Evolutionary conservation across 2,888 invertebrate genomes (phyloP).

Genomic region (Bombyx huttoni): DNA sequence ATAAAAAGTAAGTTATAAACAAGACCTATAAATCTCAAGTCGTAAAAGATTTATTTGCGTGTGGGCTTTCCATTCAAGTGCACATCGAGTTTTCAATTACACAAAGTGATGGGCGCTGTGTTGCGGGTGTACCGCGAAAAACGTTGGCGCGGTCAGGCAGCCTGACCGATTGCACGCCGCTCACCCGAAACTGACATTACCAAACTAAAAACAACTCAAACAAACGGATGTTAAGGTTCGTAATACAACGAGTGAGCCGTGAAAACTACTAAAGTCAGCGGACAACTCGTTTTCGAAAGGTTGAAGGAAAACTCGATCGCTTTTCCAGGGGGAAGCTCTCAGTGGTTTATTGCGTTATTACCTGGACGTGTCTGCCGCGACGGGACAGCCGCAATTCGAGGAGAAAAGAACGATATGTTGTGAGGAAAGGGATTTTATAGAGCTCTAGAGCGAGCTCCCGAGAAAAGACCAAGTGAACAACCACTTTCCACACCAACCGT

Average conservation of each 20-base stretch:
- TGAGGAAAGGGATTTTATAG: constrained; percentile 62
- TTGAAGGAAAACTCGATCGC: constrained; percentile 69
- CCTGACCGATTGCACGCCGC: constrained; percentile 55
- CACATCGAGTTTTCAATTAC: constrained; percentile 70
- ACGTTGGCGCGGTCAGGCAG: constrained; percentile 51
- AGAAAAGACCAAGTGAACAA: constrained; percentile 44
- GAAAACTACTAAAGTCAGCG: constrained; percentile 39
- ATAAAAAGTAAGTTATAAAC: not conserved
- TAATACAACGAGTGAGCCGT: constrained; percentile 28
- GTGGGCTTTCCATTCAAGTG: constrained; percentile 57
- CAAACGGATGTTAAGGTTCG: constrained; percentile 38
- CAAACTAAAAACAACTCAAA: constrained; percentile 37
- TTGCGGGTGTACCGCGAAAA: constrained; percentile 54
- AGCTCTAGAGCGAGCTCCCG: constrained; percentile 37
- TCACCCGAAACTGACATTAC: constrained; percentile 22
- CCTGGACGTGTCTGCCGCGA: constrained; percentile 67
- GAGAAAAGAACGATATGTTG: constrained; percentile 66
- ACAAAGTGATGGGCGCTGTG: constrained; percentile 60
- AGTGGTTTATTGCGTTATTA: constrained; percentile 73
- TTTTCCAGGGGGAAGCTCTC: constrained; percentile 68
- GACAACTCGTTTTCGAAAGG: constrained; percentile 64
- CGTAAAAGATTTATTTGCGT: constrained; percentile 55
- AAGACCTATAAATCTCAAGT: constrained; percentile 17
- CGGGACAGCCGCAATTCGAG: constrained; percentile 67
- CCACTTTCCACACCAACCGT: constrained; percentile 41